Base-by-base conservation (phyloP, 2,888 invertebrate species). In the Lepetodrilus schrolli region DNA sequence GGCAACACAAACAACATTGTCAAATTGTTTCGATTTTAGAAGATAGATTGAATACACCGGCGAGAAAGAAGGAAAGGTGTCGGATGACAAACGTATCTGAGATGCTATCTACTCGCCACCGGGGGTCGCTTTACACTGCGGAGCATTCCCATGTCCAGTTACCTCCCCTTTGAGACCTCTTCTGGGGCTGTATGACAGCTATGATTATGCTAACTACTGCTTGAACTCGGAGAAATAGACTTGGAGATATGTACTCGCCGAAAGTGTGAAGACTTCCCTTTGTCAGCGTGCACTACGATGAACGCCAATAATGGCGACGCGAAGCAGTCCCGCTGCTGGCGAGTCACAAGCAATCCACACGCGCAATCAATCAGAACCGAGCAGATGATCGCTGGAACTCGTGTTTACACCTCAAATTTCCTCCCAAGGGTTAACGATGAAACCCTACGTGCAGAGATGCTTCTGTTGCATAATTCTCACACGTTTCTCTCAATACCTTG, bases 81-180 rank as follows among this genome's bases (percentile, higher is more conserved):
- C 34, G 30, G 30, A 58, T 58, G 58, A 58, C 58, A 30, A 34
- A 30, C 58, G 30, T 58, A 17, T 30, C 26, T 30, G 30, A 7
- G 34, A 58, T 58, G 30, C 17, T 30, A 58, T 58, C 58, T 10
- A 17, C 17, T 30, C 58, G 26, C 58, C 58, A 17, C 26, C 30
- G 34, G 58, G 58, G 58, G 58, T 58, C 30, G 21, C 30, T 23
- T 58, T 58, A 17, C 58, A 23, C 34, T 34, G 23, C 34, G 30
- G 30, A 23, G 30, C 58, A 58, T 58, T 58, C 58, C 58, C 58
- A 17, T 30, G 58, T 58, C 58, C 58, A 58, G 58, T 58, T 58
- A n/a, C 23, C 34, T 30, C 30, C 17, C 30, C 30, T 17, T 30
- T 34, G 30, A 58, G 10, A 17, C 58, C 30, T 23, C 30, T 30